Evolutionary conservation across 2,888 invertebrate genomes (phyloP).

Genomic region (Stegana nigrithorax): DNA sequence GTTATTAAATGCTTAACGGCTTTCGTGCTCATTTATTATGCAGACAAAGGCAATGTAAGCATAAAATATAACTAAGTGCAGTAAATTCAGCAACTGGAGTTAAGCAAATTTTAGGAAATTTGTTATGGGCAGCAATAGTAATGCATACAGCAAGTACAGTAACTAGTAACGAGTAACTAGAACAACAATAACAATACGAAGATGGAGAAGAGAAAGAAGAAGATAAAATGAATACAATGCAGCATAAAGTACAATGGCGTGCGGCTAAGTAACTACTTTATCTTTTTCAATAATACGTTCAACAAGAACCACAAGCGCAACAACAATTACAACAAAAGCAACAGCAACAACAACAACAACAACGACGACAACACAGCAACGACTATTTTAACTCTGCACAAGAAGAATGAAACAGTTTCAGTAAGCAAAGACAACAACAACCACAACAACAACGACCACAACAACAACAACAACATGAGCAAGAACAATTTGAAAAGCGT

Average conservation of each 20-base stretch:
- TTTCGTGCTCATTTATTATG: too few relatives aligned
- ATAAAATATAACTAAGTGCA: not conserved
- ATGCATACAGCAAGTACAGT: too few relatives aligned
- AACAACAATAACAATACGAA: not conserved
- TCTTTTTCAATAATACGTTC: constrained; percentile 53
- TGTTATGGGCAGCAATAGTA: constrained; percentile 44
- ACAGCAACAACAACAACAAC: constrained; percentile 11
- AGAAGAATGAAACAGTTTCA: too few relatives aligned
- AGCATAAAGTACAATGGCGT: constrained; percentile 43
- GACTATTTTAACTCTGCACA: too few relatives aligned
- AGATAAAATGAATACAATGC: too few relatives aligned
- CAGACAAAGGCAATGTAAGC: too few relatives aligned
- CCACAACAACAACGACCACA: constrained; percentile 29
- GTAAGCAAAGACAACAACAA: constrained; percentile 24
- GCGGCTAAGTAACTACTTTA: constrained; percentile 61
- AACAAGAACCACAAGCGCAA: constrained; percentile 27
- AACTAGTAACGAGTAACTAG: too few relatives aligned
- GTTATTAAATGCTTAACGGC: too few relatives aligned
- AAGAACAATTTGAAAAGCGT: constrained; percentile 25
- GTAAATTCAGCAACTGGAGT: not conserved
- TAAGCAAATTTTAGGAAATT: constrained; percentile 58
- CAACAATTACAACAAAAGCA: too few relatives aligned
- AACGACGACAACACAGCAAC: constrained; percentile 25
- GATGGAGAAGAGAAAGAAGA: too few relatives aligned
- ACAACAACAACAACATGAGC: constrained; percentile 41